Conservation (phyloP, 1,140 invertebrate species). For the Helicoverpa armigera region DNA sequence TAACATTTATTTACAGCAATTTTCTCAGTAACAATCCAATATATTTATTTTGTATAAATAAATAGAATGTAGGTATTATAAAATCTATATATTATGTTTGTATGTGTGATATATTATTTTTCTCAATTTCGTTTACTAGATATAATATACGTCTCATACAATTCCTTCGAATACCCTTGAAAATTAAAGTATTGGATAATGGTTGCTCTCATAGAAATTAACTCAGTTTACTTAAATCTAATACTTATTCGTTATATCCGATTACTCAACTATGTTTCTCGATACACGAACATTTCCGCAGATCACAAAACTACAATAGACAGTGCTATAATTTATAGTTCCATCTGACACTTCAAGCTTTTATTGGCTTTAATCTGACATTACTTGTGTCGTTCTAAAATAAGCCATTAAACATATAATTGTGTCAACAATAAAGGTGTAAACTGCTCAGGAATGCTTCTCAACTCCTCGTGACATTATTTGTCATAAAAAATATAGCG, state of each 20-base stretch:
- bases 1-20: too few relatives aligned
- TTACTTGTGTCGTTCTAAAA: constrained; percentile 22
- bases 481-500: constrained; percentile 44
- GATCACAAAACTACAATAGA: not conserved
- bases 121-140: not conserved
- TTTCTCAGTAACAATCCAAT: too few relatives aligned
- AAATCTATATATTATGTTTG: not conserved
- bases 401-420: constrained; percentile 41
- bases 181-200: too few relatives aligned
- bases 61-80: not conserved
- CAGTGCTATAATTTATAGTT: constrained; percentile 29
- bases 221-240: too few relatives aligned
- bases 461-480: constrained; percentile 46
- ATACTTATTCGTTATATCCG: too few relatives aligned
- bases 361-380: constrained; percentile 38
- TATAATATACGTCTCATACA: too few relatives aligned
- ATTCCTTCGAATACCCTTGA: too few relatives aligned
- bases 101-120: not conserved
- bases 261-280: too few relatives aligned
- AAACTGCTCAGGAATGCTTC: constrained; percentile 27
- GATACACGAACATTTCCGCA: not conserved
- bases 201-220: too few relatives aligned
- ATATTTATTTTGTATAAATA: not conserved
- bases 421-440: constrained; percentile 41
- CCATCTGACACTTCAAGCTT: constrained; percentile 56